Conservation (phyloP, 2,113 vertebrate genomes). For the Melanerpes formicivorus region DNA sequence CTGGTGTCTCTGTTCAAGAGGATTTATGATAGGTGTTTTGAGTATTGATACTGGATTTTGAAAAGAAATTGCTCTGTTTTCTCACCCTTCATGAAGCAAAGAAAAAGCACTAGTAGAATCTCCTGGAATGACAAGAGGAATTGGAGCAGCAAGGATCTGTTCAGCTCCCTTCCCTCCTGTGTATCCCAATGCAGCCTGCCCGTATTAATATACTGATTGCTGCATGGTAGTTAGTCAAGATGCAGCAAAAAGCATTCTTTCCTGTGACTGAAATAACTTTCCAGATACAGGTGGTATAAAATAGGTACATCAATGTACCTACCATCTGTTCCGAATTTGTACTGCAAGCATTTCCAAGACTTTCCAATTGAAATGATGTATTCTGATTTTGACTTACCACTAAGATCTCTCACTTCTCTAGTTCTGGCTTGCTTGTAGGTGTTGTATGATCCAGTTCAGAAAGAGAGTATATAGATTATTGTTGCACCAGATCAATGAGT, state of each 20-base stretch:
- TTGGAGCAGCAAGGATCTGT: background rate
- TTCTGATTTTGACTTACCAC: background rate
- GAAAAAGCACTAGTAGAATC: background rate
- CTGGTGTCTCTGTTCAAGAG: background rate
- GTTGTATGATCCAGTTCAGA: background rate
- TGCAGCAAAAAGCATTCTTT: background rate
- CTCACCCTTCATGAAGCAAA: background rate
- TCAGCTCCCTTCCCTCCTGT: background rate
- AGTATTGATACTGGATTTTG: background rate
- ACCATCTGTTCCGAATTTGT: background rate
- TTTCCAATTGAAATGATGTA: background rate
- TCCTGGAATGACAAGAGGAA: background rate
- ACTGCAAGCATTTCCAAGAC: background rate
- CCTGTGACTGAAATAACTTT: background rate
- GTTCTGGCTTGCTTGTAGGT: background rate
- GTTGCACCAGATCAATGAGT: background rate
- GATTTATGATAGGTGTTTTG: background rate
- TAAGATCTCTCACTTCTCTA: background rate
- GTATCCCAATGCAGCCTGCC: background rate
- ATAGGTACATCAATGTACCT: background rate
- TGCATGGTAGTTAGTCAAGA: background rate
- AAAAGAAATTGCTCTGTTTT: background rate
- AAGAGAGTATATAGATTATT: background rate
- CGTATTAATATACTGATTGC: background rate
- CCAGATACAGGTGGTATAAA: background rate